Evolutionary conservation across 2,888 invertebrate genomes (phyloP), one percentile per base, ranked within the genome.

Genomic region (Acanthosepion lycidas): DNA sequence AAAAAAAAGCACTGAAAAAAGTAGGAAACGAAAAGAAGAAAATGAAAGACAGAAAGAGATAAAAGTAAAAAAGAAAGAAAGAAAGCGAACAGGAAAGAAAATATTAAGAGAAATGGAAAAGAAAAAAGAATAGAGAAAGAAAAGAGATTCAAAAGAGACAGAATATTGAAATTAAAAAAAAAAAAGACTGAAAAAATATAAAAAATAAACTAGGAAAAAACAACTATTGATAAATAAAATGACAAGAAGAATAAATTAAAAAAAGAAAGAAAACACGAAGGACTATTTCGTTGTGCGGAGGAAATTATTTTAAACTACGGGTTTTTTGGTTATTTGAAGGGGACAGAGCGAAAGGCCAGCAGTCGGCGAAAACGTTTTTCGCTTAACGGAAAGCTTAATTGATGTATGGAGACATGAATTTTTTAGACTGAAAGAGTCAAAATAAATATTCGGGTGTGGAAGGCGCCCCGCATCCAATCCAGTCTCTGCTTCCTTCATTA

Each of bases 371-470:
- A 78, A 78, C n/a, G 78, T 18, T 78, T 78, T 78, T 78, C 78
- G n/a, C n/a, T n/a, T 78, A 78, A 2, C 78, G 33, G 78, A 78
- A 78, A 33, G 78, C 78, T 33, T 78, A 78, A 78, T 78, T 78
- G 78, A 78, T 78, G 78, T 78, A 78, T 78, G 78, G n/a, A 78
- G 78, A 78, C 78, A 78, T 78, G 78, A 78, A 78, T 78, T 78
- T 78, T 78, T 78, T 78, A 78, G 78, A 78, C 78, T 33, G 78
- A 78, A 78, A 78, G 78, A 33, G 78, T 33, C 78, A 78, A 78
- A 78, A 78, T 78, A 33, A 78, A 78, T 78, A n/a, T 15, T 78
- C n/a, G 78, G 78, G 78, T 78, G 78, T n/a, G 78, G 78, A 78
- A 78, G n/a, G 78, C n/a, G n/a, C 78, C 78, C 78, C n/a, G 78